Conservation (phyloP, 2,888 invertebrate genomes). For the Conus canariensis region DNA sequence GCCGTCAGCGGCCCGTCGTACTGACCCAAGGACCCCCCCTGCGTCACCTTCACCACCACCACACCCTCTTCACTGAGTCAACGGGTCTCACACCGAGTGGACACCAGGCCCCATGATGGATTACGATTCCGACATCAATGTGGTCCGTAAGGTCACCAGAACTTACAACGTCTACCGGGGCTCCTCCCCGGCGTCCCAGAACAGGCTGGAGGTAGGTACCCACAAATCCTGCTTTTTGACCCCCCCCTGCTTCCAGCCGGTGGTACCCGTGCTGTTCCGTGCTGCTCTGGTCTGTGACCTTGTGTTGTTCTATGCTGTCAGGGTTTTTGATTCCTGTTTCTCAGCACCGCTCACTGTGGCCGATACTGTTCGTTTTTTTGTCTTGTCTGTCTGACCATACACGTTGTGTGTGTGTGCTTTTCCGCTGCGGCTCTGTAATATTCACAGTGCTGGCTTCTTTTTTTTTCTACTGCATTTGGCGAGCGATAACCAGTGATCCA, state of each 20-base stretch:
- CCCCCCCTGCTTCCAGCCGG: neutral
- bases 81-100: no score
- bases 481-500: no score
- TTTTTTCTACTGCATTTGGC: no score
- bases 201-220: conserved; percentile 76
- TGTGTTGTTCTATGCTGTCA: neutral
- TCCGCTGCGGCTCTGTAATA: no score
- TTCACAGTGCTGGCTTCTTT: no score
- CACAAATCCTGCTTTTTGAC: neutral
- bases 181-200: conserved; percentile 76
- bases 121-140: conserved; percentile 55
- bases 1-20: neutral
- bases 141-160: conserved; percentile 59
- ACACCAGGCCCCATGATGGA: conserved; percentile 43
- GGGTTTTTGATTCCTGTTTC: neutral
- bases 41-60: neutral
- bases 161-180: conserved; percentile 78
- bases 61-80: neutral
- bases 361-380: no score
- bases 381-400: no score
- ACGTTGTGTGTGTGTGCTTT: no score
- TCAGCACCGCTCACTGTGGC: neutral
- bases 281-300: no score
- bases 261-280: neutral
- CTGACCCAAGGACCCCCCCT: no score